Percentiles rank a stretch among this genome's conserved stretches.
Conservation (phyloP, 2,888 invertebrate genomes). For the Folsomia manolachei region DNA sequence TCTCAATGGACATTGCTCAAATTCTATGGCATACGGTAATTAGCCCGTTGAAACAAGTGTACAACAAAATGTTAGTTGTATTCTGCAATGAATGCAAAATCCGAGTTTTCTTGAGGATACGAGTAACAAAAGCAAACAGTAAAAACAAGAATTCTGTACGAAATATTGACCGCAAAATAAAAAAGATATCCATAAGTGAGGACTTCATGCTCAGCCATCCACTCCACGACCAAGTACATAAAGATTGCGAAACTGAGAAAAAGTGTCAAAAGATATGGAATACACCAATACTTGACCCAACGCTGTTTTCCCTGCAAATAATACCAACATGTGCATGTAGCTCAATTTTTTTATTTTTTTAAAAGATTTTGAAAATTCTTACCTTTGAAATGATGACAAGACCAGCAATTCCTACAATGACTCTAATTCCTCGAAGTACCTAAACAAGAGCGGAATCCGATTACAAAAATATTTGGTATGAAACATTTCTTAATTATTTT, state of each 20-base stretch:
- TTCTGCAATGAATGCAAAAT: constrained; percentile 41
- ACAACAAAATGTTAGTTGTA: constrained; percentile 19
- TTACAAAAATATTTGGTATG: neutral
- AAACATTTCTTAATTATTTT: neutral
- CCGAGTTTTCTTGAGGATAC: constrained; percentile 30
- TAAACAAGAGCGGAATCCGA: no score
- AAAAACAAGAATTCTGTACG: constrained; percentile 26
- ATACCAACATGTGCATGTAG: neutral
- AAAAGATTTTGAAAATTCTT: no score
- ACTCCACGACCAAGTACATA: constrained; percentile 37
- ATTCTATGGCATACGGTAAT: no score
- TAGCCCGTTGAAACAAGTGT: no score
- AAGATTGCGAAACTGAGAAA: constrained; percentile 34
- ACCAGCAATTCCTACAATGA: constrained; percentile 36
- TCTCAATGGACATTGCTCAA: no score
- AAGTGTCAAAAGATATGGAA: constrained; percentile 30
- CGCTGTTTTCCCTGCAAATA: constrained; percentile 32
- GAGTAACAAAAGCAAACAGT: constrained; percentile 36
- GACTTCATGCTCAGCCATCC: constrained; percentile 40
- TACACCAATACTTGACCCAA: constrained; percentile 35
- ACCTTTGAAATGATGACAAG: constrained; percentile 37
- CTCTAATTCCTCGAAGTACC: constrained; percentile 37
- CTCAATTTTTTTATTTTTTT: neutral
- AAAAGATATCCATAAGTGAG: constrained; percentile 42
- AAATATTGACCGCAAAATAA: constrained; percentile 42